A percentile compares a stretch with the other conserved stretches of the same genome.
Evolutionary conservation across 2,888 invertebrate genomes (phyloP).

Genomic region (Patella pellucida): DNA sequence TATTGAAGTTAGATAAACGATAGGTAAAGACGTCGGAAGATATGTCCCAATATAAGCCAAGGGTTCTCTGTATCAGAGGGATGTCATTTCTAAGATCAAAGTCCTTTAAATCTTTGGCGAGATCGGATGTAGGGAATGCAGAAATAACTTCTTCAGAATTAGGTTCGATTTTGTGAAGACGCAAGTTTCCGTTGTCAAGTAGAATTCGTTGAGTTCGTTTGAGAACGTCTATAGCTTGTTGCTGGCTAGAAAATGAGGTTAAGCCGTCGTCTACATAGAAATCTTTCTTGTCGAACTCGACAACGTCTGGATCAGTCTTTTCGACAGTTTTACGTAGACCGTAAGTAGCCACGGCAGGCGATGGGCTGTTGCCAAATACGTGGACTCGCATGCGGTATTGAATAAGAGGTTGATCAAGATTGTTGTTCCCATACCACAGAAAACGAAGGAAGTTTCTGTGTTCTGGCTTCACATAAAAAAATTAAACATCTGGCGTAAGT

Average conservation of each 20-base stretch:
- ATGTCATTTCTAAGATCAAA: slow-evolving; percentile 14
- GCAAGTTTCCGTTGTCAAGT: slow-evolving; percentile 19
- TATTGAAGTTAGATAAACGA: slow-evolving; percentile 3
- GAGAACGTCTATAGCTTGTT: slow-evolving; percentile 9
- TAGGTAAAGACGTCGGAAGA: slow-evolving; percentile 15
- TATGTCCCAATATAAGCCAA: slow-evolving; percentile 23
- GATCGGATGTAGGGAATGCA: slow-evolving; percentile 19
- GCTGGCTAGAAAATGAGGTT: neutral
- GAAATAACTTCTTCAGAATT: slow-evolving; percentile 25
- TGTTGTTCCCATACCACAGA: slow-evolving; percentile 27
- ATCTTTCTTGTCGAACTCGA: slow-evolving; percentile 16
- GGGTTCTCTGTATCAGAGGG: slow-evolving; percentile 19
- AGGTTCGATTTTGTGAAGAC: slow-evolving; percentile 33
- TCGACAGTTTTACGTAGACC: slow-evolving; percentile 24
- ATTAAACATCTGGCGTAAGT: slow-evolving; percentile 29
- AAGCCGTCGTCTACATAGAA: slow-evolving; percentile 16
- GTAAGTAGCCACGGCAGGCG: slow-evolving; percentile 32
- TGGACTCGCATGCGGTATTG: slow-evolving; percentile 36
- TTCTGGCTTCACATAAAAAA: slow-evolving; percentile 18
- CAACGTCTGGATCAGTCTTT: slow-evolving; percentile 14
- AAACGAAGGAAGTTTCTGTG: slow-evolving; percentile 26
- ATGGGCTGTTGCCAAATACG: slow-evolving; percentile 39
- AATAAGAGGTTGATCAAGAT: slow-evolving; percentile 10
- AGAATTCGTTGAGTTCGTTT: slow-evolving; percentile 17
- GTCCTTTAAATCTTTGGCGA: slow-evolving; percentile 19